Percentiles rank a stretch among this genome's conserved stretches.
Evolutionary conservation across 2,888 invertebrate species (phyloP).

Genomic region (Meliscaeva auricollis): DNA sequence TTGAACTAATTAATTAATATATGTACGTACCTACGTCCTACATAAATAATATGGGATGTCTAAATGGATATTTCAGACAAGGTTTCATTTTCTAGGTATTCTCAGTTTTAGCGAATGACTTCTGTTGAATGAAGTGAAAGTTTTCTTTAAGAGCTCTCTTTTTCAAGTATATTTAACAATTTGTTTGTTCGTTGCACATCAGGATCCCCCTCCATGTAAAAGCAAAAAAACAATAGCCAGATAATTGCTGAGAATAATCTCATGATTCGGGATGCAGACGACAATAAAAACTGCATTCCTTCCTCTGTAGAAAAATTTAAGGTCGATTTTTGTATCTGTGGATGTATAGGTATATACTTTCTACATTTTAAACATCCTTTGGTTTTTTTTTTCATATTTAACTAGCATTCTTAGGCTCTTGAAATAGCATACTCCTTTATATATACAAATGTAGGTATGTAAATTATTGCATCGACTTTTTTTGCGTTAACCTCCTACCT

Average conservation of each 20-base stretch:
- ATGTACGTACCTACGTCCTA: too few relatives aligned
- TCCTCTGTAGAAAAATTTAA: slow-evolving; percentile 2
- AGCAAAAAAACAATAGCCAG: slow-evolving; percentile 7
- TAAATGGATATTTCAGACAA: not conserved
- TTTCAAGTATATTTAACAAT: too few relatives aligned
- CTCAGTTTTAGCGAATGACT: not conserved
- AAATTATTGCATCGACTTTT: too few relatives aligned
- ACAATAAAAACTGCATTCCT: not conserved
- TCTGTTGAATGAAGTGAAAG: not conserved
- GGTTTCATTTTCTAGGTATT: not conserved
- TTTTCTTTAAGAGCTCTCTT: not conserved
- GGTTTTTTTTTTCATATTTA: too few relatives aligned
- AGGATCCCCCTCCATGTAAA: not conserved
- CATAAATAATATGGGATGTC: too few relatives aligned
- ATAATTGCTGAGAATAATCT: slow-evolving; percentile 9
- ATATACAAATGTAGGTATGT: too few relatives aligned
- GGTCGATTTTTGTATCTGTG: not conserved
- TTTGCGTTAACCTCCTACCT: too few relatives aligned
- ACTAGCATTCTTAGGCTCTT: too few relatives aligned
- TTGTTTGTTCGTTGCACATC: not conserved
- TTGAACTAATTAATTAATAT: too few relatives aligned
- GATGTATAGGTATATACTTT: not conserved
- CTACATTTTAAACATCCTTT: not conserved
- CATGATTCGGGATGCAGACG: too few relatives aligned
- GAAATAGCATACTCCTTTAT: too few relatives aligned